Evolutionary conservation across 2,888 invertebrate species (phyloP), one percentile per base, ranked within the genome.

Genomic region (Clistopyga incitator): DNA sequence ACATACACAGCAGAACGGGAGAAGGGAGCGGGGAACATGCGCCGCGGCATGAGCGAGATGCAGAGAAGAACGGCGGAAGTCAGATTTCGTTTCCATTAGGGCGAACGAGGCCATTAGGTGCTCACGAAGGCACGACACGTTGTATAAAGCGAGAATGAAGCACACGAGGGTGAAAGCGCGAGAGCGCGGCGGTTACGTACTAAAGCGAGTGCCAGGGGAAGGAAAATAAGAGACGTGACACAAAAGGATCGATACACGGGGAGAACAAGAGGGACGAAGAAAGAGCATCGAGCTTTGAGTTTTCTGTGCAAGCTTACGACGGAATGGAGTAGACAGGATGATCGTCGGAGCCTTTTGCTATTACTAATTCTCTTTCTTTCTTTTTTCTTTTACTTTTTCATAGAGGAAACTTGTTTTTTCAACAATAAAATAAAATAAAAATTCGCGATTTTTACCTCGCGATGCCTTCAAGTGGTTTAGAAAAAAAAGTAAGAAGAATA

Each of bases 1-100:
- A 13, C 20, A 74, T 61, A 50, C 23, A 6, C 23, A 47, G 64
- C 38, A 18, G 59, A n/a, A 20, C 15, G 47, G 47, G 8, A n/a
- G 20, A 56, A 50, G 50, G 25, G 25, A 29, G 8, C 42, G 20
- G 20, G 65, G n/a, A 47, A 54, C 13, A 23, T 38, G 11, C 15
- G 61, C 1, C 34, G 56, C 42, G 23, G n/a, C 38, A 47, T 3
- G 64, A 81, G 59, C 29, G 47, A 59, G 74, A 68, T 38, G 65
- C 3, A 59, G 59, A 47, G 45, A 84, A 75, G 70, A 75, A 78
- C 65, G 74, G 70, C 78, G 78, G 65, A 84, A 84, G 81, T 84
- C 81, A 84, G 84, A 84, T 84, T 78, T 81, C 84, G 84, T 81
- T 78, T 80, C 81, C 84, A 84, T 81, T 84, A 84, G 81, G 74